Base-by-base conservation (phyloP, 2,888 invertebrate species). In the Aspidapion aeneum region DNA sequence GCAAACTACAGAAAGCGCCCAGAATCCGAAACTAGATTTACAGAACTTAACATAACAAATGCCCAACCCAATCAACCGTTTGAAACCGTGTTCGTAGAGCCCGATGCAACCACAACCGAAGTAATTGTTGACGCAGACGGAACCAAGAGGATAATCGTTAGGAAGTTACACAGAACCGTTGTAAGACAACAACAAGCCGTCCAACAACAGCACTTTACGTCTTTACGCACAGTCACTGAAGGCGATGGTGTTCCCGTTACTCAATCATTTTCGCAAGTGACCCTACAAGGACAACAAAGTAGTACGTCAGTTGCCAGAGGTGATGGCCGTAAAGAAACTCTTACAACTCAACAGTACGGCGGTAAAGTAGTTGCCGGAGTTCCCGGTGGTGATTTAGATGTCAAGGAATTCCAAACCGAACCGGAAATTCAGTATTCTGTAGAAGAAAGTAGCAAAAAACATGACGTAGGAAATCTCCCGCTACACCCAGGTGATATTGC, bases 111-210 rank as follows among this genome's bases (percentile, higher is more conserved):
- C 1, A 91, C 90, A 0, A 93, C 92, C 0, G 90, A 91, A 79
- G 89, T 92, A 1, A 85, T 90, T n/a, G 86, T 88, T 0, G 91
- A 91, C 72, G 86, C 91, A 18, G 92, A 93, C 75, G 93, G 93
- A 2, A 90, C 90, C 0, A 91, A 89, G 74, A 84, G 90, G 69
- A 91, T 93, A 58, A 89, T 93, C 62, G 88, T 93, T 0, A 88
- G 85, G 68, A 92, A 90, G 78, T 76, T 90, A 2, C 85, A 89
- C 60, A 85, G 87, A 72, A 90, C 89, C 0, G 79, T 88, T 18
- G 85, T 89, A 0, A 85, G 87, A 22, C 84, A 87, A 56, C 88
- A 89, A 73, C 87, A 90, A 74, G 84, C 85, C 35, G 77, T 88
- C 48, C 86, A 87, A 70, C 85, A 86, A 49, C 86, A 86, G 72